A percentile compares a stretch with the other conserved stretches of the same genome.
Conservation (phyloP, 1,140 invertebrate species). For the Druon quercuslanigerum region DNA sequence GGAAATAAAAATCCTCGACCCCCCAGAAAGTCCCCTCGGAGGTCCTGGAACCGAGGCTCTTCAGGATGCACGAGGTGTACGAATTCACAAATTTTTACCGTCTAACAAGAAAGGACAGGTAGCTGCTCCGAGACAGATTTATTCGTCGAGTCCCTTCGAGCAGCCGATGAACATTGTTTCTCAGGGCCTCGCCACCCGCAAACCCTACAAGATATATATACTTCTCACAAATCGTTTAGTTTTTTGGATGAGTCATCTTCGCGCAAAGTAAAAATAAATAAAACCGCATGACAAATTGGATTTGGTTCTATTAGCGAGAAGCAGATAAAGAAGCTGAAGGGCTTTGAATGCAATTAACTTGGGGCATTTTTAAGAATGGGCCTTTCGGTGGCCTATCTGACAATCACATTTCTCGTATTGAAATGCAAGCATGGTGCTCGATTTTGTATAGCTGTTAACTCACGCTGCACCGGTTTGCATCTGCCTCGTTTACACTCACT, state of each 20-base stretch:
- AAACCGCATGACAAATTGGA: background rate
- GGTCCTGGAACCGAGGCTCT: conserved; percentile 31
- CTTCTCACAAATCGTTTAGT: conserved; percentile 42
- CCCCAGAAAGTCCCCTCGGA: background rate
- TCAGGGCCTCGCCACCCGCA: conserved; percentile 34
- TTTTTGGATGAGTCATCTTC: conserved; percentile 41
- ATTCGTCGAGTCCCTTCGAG: conserved; percentile 8
- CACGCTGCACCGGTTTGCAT: conserved; percentile 38
- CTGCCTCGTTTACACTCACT: conserved; percentile 44
- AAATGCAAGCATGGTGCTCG: conserved; percentile 10
- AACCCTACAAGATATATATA: conserved; percentile 40
- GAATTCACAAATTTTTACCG: conserved; percentile 33
- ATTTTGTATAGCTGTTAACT: conserved; percentile 45
- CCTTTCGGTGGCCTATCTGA: conserved; percentile 1
- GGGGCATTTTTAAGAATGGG: background rate
- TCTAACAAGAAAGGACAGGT: conserved; percentile 26
- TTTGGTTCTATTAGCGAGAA: background rate
- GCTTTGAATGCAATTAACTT: background rate
- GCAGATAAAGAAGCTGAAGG: background rate
- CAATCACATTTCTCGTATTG: conserved; percentile 10
- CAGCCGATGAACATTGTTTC: conserved; percentile 17
- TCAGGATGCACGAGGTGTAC: conserved; percentile 32
- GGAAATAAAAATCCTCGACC: conserved; percentile 22
- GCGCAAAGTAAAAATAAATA: conserved; percentile 1
- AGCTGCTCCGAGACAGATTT: conserved; percentile 37